Percentiles rank a stretch among this genome's conserved stretches.
Conservation (phyloP, 2,888 invertebrate genomes). For the Drosophila borealis region DNA sequence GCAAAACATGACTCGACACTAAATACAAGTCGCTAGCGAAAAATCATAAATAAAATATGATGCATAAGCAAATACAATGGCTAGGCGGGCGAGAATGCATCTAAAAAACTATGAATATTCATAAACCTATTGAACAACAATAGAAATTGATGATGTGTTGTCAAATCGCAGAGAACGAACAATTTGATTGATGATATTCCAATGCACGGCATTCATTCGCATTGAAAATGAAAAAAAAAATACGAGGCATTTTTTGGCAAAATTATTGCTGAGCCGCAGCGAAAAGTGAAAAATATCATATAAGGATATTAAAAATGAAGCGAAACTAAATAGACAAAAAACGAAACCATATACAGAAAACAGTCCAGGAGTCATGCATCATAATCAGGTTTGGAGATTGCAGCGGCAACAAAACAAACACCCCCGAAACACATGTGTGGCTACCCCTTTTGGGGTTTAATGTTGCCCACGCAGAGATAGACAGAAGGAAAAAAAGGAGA, state of each 20-base stretch:
- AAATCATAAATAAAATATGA: slow-evolving; percentile 71
- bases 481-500: slow-evolving; percentile 38
- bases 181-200: slow-evolving; percentile 67
- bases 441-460: slow-evolving; percentile 61
- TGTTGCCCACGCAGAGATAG: slow-evolving; percentile 58
- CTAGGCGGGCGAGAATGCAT: slow-evolving; percentile 29
- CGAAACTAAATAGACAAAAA: slow-evolving; percentile 48
- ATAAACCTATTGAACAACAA: slow-evolving; percentile 74
- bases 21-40: slow-evolving; percentile 16
- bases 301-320: slow-evolving; percentile 63
- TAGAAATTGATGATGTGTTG: slow-evolving; percentile 78
- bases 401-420: slow-evolving; percentile 40
- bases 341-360: slow-evolving; percentile 5
- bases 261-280: slow-evolving; percentile 44
- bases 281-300: slow-evolving; percentile 53
- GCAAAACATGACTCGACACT: slow-evolving; percentile 70
- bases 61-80: slow-evolving; percentile 71
- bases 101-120: slow-evolving; percentile 77
- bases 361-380: slow-evolving; percentile 71
- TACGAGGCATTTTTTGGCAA: slow-evolving; percentile 41
- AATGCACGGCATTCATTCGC: slow-evolving; percentile 18
- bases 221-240: slow-evolving; percentile 38
- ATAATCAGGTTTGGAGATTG: slow-evolving; percentile 63
- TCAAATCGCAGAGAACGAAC: slow-evolving; percentile 58
- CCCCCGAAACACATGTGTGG: slow-evolving; percentile 54